Percentiles rank a stretch among this genome's conserved stretches.
Evolutionary conservation across 2,888 invertebrate genomes (phyloP).

Genomic region (Nebria brevicollis): DNA sequence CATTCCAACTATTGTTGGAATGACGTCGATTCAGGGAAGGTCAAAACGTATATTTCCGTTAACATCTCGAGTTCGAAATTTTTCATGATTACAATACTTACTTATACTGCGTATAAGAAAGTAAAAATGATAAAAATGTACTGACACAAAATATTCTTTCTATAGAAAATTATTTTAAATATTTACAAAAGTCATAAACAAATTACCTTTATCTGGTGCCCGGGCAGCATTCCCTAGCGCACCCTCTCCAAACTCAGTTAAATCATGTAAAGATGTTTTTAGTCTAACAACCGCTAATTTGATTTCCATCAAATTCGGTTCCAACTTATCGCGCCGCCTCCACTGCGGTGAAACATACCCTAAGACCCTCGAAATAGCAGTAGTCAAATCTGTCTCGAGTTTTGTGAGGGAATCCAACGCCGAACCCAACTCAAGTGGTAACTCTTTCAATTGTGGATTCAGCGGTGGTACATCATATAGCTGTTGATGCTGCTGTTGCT

Average conservation of each 20-base stretch:
- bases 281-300: constrained; percentile 82
- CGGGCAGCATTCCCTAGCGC: constrained; percentile 86
- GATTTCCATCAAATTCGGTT: constrained; percentile 82
- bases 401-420: constrained; percentile 80
- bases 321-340: constrained; percentile 82
- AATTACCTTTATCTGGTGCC: constrained; percentile 79
- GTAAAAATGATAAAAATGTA: too few relatives aligned
- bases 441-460: constrained; percentile 65
- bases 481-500: constrained; percentile 56
- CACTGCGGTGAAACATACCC: constrained; percentile 84
- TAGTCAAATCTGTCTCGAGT: constrained; percentile 82
- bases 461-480: constrained; percentile 72
- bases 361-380: constrained; percentile 80
- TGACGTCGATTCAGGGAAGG: too few relatives aligned
- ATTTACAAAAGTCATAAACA: too few relatives aligned
- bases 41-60: too few relatives aligned
- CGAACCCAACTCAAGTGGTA: constrained; percentile 79
- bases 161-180: too few relatives aligned
- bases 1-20: too few relatives aligned
- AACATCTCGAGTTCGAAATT: too few relatives aligned
- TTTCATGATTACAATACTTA: too few relatives aligned
- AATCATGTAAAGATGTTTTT: constrained; percentile 83
- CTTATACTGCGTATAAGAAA: too few relatives aligned
- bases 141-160: too few relatives aligned
- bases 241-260: constrained; percentile 89